Base-by-base conservation (phyloP, 1,140 invertebrate species). In the Drosophila punjabiensis region DNA sequence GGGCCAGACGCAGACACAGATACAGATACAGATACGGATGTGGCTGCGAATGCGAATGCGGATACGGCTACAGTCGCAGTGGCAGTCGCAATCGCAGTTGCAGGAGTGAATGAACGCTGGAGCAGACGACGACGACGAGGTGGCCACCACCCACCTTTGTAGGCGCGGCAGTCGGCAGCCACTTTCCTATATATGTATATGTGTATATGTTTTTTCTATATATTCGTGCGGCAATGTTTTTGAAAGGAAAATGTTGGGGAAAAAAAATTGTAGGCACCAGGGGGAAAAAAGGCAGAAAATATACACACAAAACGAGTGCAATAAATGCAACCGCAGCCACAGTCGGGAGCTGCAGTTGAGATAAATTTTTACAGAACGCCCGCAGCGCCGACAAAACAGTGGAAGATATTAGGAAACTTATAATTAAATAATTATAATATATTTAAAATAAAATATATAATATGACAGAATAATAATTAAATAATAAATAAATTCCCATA, bases 41-140 rank as follows among this genome's bases (percentile, higher is more conserved):
- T 11, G 52, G 33, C 20, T 37, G 14, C 37, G 50, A 18, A 55
- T 55, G 18, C 30, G 33, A 20, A 32, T 39, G 14, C 64, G 48
- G 66, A 61, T 61, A 63, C 69, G 30, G 28, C 39, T 53, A 76
- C 76, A 55, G 59, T 62, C 60, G 59, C 76, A 60, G 53, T 65
- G 60, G 59, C 55, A 55, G 30, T 55, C 60, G 63, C 75, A 59
- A 53, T 65, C 60, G 55, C 56, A 35, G 52, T 55, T 55, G 18
- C 43, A 50, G 71, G 61, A 90, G 85, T 89, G 85, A 89, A 89
- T 89, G 85, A 89, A 89, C 85, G 86, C 81, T 89, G 81, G 84
- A 89, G 85, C 86, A 79, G 85, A 66, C 66, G 79, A 73, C 32
- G 85, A 63, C 66, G 79, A 73, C 18, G 39, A 28, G 47, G 71